A percentile compares a stretch with the other conserved stretches of the same genome.
Evolutionary conservation across 1,140 invertebrate genomes (phyloP).

Genomic region (Rhynchophorus ferrugineus): DNA sequence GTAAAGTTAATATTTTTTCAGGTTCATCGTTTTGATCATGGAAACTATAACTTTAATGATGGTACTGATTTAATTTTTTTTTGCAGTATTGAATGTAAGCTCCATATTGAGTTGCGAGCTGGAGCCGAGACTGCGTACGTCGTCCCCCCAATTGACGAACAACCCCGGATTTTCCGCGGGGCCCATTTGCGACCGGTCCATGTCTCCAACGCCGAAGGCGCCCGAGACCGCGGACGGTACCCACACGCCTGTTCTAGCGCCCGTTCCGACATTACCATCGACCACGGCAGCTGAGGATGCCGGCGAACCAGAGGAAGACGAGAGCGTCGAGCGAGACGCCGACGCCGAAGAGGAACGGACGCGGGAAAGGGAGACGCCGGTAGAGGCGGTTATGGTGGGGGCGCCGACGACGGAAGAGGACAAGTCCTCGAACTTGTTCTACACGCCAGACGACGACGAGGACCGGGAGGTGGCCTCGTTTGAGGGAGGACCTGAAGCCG

Average conservation of each 20-base stretch:
- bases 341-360: not conserved
- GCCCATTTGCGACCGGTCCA: slow-evolving; percentile 6
- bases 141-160: slow-evolving; percentile 19
- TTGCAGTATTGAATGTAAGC: slow-evolving; percentile 32
- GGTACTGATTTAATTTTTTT: slow-evolving; percentile 2
- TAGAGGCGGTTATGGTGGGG: not conserved
- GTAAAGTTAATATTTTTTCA: too few species aligned
- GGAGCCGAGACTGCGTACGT: slow-evolving; percentile 26
- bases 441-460: slow-evolving; percentile 37
- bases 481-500: slow-evolving; percentile 18
- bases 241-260: slow-evolving; percentile 7
- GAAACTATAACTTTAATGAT: too few species aligned
- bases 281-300: not conserved
- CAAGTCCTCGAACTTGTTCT: slow-evolving; percentile 26
- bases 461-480: slow-evolving; percentile 9
- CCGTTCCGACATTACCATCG: not conserved
- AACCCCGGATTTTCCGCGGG: slow-evolving; percentile 28
- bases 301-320: not conserved
- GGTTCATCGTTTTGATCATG: too few species aligned
- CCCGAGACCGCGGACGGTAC: not conserved
- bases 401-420: slow-evolving; percentile 3
- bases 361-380: not conserved
- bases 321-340: not conserved
- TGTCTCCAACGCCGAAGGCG: slow-evolving; percentile 17
- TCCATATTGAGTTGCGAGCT: slow-evolving; percentile 34